These are phyloP conservation scores for Limanda limanda DNA, from an alignment of 2,113 vertebrate species.

Conservation along the genomic window DNA sequence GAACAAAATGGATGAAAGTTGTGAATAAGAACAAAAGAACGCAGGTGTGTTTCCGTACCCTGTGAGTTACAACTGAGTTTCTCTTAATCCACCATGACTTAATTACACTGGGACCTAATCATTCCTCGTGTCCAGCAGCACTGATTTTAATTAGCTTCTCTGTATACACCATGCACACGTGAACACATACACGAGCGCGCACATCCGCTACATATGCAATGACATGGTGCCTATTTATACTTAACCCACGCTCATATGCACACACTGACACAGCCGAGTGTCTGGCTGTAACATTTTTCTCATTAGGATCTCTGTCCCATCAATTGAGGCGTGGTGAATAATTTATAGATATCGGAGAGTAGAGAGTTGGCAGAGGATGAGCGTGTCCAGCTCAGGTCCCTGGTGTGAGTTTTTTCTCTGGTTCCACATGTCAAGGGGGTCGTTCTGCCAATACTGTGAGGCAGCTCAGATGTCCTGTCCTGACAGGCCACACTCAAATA, in stretches of 20 bases:
- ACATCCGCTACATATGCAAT: slow-evolving; percentile 40
- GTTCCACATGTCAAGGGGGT: slow-evolving; percentile 44
- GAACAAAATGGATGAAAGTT: no score
- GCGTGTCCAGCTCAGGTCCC: slow-evolving; percentile 49
- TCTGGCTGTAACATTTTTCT: slow-evolving; percentile 65
- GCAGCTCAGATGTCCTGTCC: slow-evolving; percentile 46
- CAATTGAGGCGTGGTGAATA: slow-evolving; percentile 67
- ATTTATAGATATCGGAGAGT: slow-evolving; percentile 66
- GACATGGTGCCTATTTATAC: slow-evolving; percentile 49
- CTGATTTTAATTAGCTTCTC: not conserved
- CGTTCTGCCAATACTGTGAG: slow-evolving; percentile 62
- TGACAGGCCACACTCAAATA: slow-evolving; percentile 32
- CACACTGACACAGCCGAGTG: slow-evolving; percentile 42
- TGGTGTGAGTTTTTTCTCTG: slow-evolving; percentile 64
- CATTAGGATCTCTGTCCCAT: slow-evolving; percentile 65
- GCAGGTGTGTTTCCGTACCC: not conserved
- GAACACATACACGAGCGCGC: not conserved
- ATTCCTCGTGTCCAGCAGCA: not conserved
- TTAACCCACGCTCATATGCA: slow-evolving; percentile 37
- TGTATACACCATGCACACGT: not conserved
- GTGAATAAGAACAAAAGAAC: no score
- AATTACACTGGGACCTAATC: not conserved
- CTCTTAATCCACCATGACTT: slow-evolving; percentile 23
- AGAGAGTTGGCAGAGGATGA: slow-evolving; percentile 39
- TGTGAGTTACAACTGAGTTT: slow-evolving; percentile 3